Conservation (phyloP, 2,113 vertebrate species). For the Oceanodroma tethys region DNA sequence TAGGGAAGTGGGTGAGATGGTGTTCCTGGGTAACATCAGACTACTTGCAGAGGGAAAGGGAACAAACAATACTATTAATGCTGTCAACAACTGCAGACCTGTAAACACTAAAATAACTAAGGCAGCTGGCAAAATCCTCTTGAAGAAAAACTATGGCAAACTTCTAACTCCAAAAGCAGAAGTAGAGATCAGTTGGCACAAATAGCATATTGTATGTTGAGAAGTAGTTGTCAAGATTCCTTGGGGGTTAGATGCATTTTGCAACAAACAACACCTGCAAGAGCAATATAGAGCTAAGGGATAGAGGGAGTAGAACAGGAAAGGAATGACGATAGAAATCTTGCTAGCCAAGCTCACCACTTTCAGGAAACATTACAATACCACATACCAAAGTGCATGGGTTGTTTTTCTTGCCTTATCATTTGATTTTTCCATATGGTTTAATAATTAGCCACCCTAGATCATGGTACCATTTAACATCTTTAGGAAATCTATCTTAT, state of each 20-base stretch:
- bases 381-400: neutral
- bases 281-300: neutral
- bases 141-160: neutral
- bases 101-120: neutral
- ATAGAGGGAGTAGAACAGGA: neutral
- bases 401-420: constrained; percentile 15
- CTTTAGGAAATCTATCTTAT: neutral
- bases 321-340: constrained; percentile 10
- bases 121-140: neutral
- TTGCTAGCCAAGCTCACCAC: neutral
- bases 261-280: constrained; percentile 63
- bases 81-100: neutral
- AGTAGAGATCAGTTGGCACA: neutral
- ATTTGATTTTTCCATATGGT: constrained; percentile 16
- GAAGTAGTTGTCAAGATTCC: constrained; percentile 11
- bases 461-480: neutral
- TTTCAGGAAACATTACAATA: constrained; percentile 46
- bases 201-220: neutral
- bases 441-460: neutral
- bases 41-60: neutral
- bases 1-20: neutral
- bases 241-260: constrained; percentile 4
- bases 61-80: neutral
- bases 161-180: neutral
- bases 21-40: neutral